Evolutionary conservation across 2,888 invertebrate species (phyloP).

Genomic region (Hemicrepidius hirtus): DNA sequence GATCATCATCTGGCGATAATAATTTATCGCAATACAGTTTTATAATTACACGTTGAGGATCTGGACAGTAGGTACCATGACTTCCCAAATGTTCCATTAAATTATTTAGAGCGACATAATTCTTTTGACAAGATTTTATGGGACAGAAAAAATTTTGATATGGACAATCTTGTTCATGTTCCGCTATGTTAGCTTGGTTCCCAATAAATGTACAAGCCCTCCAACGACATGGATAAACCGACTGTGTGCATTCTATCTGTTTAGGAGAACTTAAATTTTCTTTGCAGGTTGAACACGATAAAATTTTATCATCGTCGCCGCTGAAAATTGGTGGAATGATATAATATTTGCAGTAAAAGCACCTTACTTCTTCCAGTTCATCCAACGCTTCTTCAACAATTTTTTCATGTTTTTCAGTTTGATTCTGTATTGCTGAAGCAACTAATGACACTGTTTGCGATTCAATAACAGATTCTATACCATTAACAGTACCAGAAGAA

Average conservation of each 20-base stretch:
- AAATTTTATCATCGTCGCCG: background rate
- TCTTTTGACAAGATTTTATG: background rate
- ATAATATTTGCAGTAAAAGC: background rate
- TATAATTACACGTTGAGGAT: background rate
- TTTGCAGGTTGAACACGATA: too few relatives aligned
- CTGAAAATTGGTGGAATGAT: background rate
- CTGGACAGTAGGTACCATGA: slow-evolving; percentile 3
- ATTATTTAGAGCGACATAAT: background rate
- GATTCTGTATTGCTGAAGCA: too few relatives aligned
- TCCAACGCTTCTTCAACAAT: background rate
- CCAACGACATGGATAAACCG: slow-evolving; percentile 1
- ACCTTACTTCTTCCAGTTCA: background rate
- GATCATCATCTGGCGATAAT: background rate
- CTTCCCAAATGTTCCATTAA: background rate
- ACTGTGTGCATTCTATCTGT: too few relatives aligned
- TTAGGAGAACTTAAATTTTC: too few relatives aligned
- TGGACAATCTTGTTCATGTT: background rate
- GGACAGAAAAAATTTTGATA: background rate
- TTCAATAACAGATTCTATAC: too few relatives aligned
- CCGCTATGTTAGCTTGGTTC: background rate
- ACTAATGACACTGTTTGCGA: background rate
- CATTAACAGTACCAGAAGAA: background rate
- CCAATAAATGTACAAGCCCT: slow-evolving; percentile 2
- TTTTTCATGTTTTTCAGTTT: background rate
- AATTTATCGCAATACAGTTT: background rate